Percentiles rank a stretch among this genome's conserved stretches.
Conservation (phyloP, 2,888 invertebrate species). For the Agrochola macilenta region DNA sequence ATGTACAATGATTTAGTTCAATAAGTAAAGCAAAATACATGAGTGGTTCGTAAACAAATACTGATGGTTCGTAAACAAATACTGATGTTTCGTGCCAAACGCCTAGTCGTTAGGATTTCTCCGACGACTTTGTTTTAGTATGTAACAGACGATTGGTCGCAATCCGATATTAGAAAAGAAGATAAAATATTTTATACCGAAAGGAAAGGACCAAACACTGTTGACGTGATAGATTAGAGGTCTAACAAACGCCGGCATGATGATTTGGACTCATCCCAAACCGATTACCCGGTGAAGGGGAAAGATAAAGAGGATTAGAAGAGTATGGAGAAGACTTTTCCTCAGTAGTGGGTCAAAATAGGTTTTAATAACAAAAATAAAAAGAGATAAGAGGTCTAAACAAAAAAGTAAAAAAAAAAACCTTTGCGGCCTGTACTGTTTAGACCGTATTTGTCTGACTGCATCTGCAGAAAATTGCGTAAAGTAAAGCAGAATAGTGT, state of each 20-base stretch:
- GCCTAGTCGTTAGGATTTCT: slow-evolving; percentile 17
- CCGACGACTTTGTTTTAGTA: background rate
- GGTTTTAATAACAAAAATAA: background rate
- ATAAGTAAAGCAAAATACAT: background rate
- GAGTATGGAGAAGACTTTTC: background rate
- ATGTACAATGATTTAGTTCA: background rate
- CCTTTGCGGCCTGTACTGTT: no score
- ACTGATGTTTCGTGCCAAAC: slow-evolving; percentile 27
- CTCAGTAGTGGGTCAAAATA: background rate
- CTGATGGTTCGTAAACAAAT: slow-evolving; percentile 23
- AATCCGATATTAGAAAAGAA: background rate
- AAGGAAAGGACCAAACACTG: background rate
- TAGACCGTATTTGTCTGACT: background rate
- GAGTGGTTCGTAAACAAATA: background rate
- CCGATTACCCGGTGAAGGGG: background rate
- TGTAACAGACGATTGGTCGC: background rate
- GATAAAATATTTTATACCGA: background rate
- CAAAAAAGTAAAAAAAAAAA: background rate
- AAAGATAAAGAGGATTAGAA: background rate
- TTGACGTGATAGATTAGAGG: background rate
- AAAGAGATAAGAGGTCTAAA: background rate
- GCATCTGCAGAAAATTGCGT: background rate
- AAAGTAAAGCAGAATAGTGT: background rate
- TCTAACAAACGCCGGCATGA: background rate
- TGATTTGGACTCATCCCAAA: background rate